Evolutionary conservation across 2,113 vertebrate species (phyloP), one percentile per base, ranked within the genome.

Genomic region (Neogobius melanostomus): DNA sequence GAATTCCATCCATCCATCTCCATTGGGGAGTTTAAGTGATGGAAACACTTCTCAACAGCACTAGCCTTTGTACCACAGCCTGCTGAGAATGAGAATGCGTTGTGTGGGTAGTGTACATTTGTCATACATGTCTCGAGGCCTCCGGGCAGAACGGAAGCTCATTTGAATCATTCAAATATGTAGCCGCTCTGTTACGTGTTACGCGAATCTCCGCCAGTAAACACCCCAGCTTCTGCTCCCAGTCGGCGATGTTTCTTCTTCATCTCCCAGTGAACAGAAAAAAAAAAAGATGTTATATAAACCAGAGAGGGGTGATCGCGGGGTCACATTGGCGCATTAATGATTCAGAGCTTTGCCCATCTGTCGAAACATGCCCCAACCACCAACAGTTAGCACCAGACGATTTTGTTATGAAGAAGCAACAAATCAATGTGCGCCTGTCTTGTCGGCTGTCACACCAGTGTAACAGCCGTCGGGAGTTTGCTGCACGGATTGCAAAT

Each of bases 401-500:
- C 52, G 69, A 53, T 57, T 71, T 75, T 67, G 68, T 44, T 14
- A 28, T 6, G 43, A 4, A 1, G 51, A 74, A 81, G 81, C 85
- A 61, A 61, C 42, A 45, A 45, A 61, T 85, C 82, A 73, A 71
- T 85, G 70, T n/a, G 51, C 57, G 74, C 74, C 84, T 80, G 83
- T 86, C 69, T 75, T 71, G 83, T 77, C 75, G 46, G 49, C 68
- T 83, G 79, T 81, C 77, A 72, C 69, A 53, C 16, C 42, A 76
- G n/a, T 46, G 36, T 66, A 67, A 52, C 72, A 50, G 50, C 73
- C 69, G 75, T 76, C 43, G 64, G 59, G n/a, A 46, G 66, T 77
- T 79, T 69, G 12, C 11, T 9, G 17, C 17, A 36, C 28, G 12
- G 28, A 42, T 36, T 11, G 11, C 10, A 15, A 43, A 8, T 15